These are phyloP conservation scores for Nyctibius bracteatus DNA, from an alignment of 2,113 vertebrate genomes.

Conservation along the genomic window DNA sequence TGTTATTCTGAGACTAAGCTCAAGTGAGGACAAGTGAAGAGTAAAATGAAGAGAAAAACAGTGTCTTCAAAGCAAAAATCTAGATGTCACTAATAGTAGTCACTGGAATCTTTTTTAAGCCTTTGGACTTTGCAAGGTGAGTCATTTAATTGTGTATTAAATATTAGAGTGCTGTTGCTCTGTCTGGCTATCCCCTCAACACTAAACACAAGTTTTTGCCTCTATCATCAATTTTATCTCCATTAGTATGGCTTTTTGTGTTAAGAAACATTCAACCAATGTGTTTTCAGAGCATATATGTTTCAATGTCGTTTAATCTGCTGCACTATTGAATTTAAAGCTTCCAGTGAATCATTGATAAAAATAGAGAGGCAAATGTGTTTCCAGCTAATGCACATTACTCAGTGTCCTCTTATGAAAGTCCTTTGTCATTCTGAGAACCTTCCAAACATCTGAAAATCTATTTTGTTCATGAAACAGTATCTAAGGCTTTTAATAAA, in stretches of 20 bases:
- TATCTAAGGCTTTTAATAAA: not conserved
- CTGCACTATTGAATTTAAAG: not conserved
- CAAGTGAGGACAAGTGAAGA: fast-evolving
- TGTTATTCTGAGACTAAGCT: not conserved
- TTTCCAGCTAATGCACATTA: not conserved
- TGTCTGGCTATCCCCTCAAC: not conserved
- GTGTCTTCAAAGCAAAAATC: not conserved
- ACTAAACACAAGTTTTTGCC: not conserved
- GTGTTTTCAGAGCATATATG: not conserved
- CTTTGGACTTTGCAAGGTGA: not conserved
- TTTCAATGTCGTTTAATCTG: not conserved
- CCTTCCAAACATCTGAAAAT: not conserved
- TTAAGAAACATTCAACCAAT: not conserved
- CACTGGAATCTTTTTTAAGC: not conserved
- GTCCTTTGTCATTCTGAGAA: not conserved
- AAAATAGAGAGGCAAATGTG: not conserved
- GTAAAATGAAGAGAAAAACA: not conserved
- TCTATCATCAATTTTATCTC: not conserved
- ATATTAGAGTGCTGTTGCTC: not conserved
- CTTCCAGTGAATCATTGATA: not conserved
- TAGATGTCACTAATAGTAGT: not conserved
- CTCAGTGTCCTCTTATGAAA: not conserved
- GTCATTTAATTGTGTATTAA: not conserved
- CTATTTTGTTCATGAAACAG: not conserved
- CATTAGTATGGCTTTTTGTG: not conserved